Conservation (phyloP, 2,797 vertebrate species). For the Pantherophis vulpinus region DNA sequence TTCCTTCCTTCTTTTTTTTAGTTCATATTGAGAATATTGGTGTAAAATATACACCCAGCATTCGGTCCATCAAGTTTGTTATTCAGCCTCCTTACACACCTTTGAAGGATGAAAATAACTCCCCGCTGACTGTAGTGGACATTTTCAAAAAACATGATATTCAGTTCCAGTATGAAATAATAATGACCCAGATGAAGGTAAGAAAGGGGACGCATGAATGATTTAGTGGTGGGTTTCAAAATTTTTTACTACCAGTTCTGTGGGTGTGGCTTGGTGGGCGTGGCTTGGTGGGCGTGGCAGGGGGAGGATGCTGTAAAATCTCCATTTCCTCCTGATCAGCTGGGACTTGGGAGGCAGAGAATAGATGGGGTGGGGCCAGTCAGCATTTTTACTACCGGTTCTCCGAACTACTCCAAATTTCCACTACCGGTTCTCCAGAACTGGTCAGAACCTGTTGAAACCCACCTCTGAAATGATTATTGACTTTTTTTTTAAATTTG, state of each 20-base stretch:
- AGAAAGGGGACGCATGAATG: not conserved
- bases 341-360: no score
- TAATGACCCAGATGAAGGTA: conserved; percentile 69
- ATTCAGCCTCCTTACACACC: conserved; percentile 54
- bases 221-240: no score
- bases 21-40: conserved; percentile 58
- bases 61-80: conserved; percentile 63
- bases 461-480: not conserved
- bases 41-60: conserved; percentile 56
- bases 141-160: conserved; percentile 46
- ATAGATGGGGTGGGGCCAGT: no score
- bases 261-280: no score
- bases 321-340: no score
- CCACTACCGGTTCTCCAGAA: no score
- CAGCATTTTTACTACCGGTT: no score
- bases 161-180: conserved; percentile 56
- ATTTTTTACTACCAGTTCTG: no score
- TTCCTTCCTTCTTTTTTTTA: not conserved
- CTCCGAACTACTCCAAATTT: no score
- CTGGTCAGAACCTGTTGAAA: no score
- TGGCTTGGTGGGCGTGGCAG: no score
- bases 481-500: not conserved
- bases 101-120: conserved; percentile 15
- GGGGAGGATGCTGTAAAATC: no score
- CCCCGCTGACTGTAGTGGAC: conserved; percentile 60